A percentile compares a stretch with the other conserved stretches of the same genome.
phyloP scores from a whole-genome alignment of 92 coral and sea anemone genomes.

The Actinostola sp. region DNA sequence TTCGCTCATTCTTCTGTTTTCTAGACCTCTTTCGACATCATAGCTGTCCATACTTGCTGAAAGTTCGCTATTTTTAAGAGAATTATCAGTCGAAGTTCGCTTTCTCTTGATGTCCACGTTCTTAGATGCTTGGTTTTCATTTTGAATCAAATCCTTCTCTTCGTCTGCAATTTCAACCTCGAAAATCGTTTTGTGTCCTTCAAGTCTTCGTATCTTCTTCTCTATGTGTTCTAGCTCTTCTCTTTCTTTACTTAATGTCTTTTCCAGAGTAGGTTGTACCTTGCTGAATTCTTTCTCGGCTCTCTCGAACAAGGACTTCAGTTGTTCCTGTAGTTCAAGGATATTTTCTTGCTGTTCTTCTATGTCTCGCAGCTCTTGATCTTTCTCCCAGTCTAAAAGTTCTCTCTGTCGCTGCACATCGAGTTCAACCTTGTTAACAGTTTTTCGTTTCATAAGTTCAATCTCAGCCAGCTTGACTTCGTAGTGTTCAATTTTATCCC shows the following conservation, averaged over 20 bases:
- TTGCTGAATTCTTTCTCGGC: slow-evolving; percentile 53
- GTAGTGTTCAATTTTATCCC: slow-evolving; percentile 83
- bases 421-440: slow-evolving; percentile 62
- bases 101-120: neutral
- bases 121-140: slow-evolving; percentile 1
- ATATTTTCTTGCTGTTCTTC: slow-evolving; percentile 67
- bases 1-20: slow-evolving; percentile 21
- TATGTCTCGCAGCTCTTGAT: slow-evolving; percentile 66
- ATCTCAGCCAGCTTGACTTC: slow-evolving; percentile 87
- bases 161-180: slow-evolving; percentile 51
- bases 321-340: slow-evolving; percentile 54
- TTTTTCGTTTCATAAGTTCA: slow-evolving; percentile 74
- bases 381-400: slow-evolving; percentile 65
- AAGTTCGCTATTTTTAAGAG: neutral
- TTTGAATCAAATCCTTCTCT: slow-evolving; percentile 29
- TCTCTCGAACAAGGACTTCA: slow-evolving; percentile 35
- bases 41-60: slow-evolving; percentile 36
- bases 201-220: slow-evolving; percentile 50
- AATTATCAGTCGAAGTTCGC: slow-evolving; percentile 7
- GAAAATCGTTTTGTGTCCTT: slow-evolving; percentile 52
- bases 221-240: slow-evolving; percentile 72
- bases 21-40: slow-evolving; percentile 30
- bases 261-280: slow-evolving; percentile 60
- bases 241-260: slow-evolving; percentile 46
- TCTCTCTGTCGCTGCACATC: slow-evolving; percentile 61